These are phyloP conservation scores for Alca torda DNA, from an alignment of 2,797 vertebrate species.

Conservation along the genomic window DNA sequence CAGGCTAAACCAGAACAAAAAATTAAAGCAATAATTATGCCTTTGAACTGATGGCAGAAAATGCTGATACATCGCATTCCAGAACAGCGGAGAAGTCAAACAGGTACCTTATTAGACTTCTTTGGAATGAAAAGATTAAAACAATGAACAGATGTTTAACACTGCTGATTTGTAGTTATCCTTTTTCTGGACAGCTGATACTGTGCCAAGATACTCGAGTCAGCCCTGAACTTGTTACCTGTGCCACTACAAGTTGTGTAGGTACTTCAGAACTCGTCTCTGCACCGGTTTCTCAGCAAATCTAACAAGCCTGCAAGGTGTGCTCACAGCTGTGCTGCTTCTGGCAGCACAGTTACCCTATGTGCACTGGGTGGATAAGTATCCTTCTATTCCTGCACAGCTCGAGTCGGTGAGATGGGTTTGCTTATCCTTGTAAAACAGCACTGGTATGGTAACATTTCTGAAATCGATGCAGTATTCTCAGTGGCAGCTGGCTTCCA, in stretches of 20 bases:
- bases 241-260: neutral
- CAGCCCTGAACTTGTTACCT: neutral
- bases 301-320: neutral
- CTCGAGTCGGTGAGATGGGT: neutral
- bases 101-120: neutral
- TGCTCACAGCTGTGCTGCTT: neutral
- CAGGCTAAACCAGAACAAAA: neutral
- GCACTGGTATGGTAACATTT: neutral
- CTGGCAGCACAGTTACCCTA: neutral
- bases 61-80: neutral
- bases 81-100: neutral
- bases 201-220: fast-evolving
- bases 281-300: neutral
- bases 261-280: neutral
- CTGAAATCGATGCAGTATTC: neutral
- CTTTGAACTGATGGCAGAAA: neutral
- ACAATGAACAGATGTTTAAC: neutral
- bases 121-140: neutral
- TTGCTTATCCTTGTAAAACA: neutral
- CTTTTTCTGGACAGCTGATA: neutral
- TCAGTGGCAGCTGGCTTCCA: neutral
- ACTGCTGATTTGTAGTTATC: neutral
- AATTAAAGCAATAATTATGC: neutral
- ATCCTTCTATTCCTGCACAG: neutral
- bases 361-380: neutral